Evolutionary conservation across 2,888 invertebrate species (phyloP).

Genomic region (Agrochola lychnidis): DNA sequence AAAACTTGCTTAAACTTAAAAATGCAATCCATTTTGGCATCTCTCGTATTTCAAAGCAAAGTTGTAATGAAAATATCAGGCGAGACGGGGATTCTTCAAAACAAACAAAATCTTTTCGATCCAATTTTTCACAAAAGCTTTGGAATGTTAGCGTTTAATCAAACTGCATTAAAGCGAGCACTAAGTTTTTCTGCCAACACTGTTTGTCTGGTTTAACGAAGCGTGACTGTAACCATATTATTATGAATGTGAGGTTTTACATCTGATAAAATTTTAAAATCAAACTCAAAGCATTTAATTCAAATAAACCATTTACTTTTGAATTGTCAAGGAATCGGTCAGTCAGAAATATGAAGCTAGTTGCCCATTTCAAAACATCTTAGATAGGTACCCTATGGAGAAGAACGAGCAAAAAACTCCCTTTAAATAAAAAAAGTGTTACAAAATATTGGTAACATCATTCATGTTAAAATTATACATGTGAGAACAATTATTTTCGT

Average conservation of each 20-base stretch:
- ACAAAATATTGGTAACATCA: too few species aligned
- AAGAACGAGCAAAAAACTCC: too few species aligned
- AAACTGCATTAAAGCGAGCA: conserved; percentile 56
- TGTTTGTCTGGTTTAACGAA: conserved; percentile 73
- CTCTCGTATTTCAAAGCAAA: conserved; percentile 44
- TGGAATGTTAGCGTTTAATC: conserved; percentile 61
- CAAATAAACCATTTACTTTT: too few species aligned
- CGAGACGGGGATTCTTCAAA: conserved; percentile 30
- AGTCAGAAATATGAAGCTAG: too few species aligned
- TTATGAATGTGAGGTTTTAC: conserved; percentile 18
- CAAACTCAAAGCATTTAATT: too few species aligned
- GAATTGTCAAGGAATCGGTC: too few species aligned
- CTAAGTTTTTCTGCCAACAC: conserved; percentile 63
- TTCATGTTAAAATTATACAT: too few species aligned
- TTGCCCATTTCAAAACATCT: too few species aligned
- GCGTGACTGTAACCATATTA: conserved; percentile 45
- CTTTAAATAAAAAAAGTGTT: too few species aligned
- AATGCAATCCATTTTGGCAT: conserved; percentile 23
- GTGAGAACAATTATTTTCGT: background rate
- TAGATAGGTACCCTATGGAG: too few species aligned
- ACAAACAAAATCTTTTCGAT: conserved; percentile 44
- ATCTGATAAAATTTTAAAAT: background rate
- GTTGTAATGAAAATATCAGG: conserved; percentile 25
- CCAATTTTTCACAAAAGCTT: conserved; percentile 54
- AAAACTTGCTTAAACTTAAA: background rate